Evolutionary conservation across 2,797 vertebrate genomes (phyloP).

Genomic region (Tapirus indicus): DNA sequence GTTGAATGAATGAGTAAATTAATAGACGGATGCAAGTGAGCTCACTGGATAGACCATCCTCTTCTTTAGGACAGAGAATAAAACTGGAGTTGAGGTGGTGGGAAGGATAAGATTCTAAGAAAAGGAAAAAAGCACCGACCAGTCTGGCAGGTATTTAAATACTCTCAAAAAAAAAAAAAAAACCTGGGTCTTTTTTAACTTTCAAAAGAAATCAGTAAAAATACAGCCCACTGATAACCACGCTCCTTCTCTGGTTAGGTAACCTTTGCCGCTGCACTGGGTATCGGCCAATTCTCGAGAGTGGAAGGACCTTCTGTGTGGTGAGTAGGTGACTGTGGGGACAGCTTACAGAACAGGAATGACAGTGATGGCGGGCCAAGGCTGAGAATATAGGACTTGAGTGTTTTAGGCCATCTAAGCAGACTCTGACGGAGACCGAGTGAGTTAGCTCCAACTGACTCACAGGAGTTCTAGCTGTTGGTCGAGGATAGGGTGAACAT

Average conservation of each 20-base stretch:
- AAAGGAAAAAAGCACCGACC: not conserved
- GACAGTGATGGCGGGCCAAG: not conserved
- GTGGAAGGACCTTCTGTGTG: slow-evolving; percentile 88
- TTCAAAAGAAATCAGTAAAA: slow-evolving; percentile 10
- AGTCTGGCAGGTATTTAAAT: not conserved
- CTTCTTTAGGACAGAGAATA: not conserved
- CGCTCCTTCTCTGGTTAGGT: slow-evolving; percentile 79
- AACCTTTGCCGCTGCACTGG: slow-evolving; percentile 90
- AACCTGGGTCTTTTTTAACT: not conserved
- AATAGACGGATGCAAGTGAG: not conserved
- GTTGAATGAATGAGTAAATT: not conserved
- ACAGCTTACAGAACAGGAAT: not conserved
- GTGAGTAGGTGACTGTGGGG: slow-evolving; percentile 73
- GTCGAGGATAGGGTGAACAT: not conserved
- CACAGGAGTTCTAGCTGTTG: not conserved
- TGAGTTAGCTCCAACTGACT: not conserved
- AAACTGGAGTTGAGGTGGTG: not conserved
- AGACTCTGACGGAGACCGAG: not conserved
- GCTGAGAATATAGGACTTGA: not conserved
- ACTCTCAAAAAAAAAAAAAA: not conserved
- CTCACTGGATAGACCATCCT: not conserved
- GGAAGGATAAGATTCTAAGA: not conserved
- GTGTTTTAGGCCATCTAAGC: not conserved
- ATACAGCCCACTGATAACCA: not conserved
- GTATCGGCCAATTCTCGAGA: slow-evolving; percentile 87